A percentile compares a stretch with the other conserved stretches of the same genome.
Evolutionary conservation across 2,888 invertebrate species (phyloP).

Genomic region (Trachelus stipa): DNA sequence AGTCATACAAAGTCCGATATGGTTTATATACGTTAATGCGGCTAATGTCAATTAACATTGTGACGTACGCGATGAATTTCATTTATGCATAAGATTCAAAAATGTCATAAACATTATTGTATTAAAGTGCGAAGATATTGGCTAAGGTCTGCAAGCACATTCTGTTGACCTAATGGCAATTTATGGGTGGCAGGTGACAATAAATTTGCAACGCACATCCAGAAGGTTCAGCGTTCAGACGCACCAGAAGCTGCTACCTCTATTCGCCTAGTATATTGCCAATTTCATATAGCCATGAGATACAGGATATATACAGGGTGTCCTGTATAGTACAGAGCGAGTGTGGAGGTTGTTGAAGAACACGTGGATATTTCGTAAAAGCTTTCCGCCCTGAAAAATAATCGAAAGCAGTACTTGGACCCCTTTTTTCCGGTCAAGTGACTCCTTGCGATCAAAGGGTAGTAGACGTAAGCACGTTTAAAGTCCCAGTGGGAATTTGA

Average conservation of each 20-base stretch:
- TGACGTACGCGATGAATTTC: not conserved
- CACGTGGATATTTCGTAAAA: not conserved
- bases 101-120: not conserved
- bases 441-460: not conserved
- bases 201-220: conserved; percentile 22
- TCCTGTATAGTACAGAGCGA: not conserved
- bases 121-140: not conserved
- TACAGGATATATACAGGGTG: too few species aligned
- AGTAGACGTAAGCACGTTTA: not conserved
- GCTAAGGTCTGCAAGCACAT: not conserved
- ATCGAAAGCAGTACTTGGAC: too few species aligned
- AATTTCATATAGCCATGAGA: not conserved
- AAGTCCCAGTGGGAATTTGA: not conserved
- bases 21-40: not conserved
- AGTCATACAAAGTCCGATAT: not conserved
- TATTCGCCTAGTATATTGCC: not conserved
- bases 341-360: not conserved
- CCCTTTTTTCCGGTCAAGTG: not conserved
- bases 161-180: conserved; percentile 19
- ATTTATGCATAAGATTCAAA: not conserved
- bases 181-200: conserved; percentile 23
- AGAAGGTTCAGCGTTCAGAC: conserved; percentile 24
- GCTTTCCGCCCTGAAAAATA: too few species aligned
- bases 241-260: conserved; percentile 17
- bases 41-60: not conserved